Percentiles rank a stretch among this genome's conserved stretches.
These are phyloP conservation scores for Empis livida DNA, from an alignment of 2,888 invertebrate genomes.

Conservation along the genomic window DNA sequence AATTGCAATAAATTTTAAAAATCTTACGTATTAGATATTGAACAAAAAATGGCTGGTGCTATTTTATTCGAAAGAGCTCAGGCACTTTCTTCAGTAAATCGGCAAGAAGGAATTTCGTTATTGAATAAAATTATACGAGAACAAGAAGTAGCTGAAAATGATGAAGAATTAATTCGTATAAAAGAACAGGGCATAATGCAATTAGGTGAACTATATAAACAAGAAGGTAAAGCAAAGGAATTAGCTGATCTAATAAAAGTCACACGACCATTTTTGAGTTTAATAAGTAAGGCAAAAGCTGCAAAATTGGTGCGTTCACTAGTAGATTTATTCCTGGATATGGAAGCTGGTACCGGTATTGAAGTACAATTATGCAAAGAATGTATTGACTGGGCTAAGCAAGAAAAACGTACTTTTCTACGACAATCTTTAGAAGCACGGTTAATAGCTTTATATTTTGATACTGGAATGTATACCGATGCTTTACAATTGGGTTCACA, in stretches of 20 bases:
- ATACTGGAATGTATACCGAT: conserved; percentile 79
- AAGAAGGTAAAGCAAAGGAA: conserved; percentile 86
- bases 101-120: conserved; percentile 60
- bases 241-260: conserved; percentile 85
- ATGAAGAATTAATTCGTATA: conserved; percentile 80
- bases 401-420: conserved; percentile 92
- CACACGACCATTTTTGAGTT: conserved; percentile 85
- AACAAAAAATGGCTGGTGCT: conserved; percentile 67
- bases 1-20: neutral
- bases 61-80: conserved; percentile 79
- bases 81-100: conserved; percentile 58
- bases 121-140: conserved; percentile 66
- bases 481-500: conserved; percentile 74
- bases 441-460: conserved; percentile 87
- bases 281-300: conserved; percentile 97
- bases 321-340: conserved; percentile 93
- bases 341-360: conserved; percentile 92
- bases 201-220: conserved; percentile 82
- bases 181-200: conserved; percentile 92
- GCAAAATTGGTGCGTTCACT: conserved; percentile 93
- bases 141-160: conserved; percentile 62
- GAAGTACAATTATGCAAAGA: conserved; percentile 90
- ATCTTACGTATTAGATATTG: conserved; percentile 1
- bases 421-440: conserved; percentile 92
- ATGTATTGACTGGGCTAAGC: conserved; percentile 99